Evolutionary conservation across 2,888 invertebrate species (phyloP).

Genomic region (Altica lythri): DNA sequence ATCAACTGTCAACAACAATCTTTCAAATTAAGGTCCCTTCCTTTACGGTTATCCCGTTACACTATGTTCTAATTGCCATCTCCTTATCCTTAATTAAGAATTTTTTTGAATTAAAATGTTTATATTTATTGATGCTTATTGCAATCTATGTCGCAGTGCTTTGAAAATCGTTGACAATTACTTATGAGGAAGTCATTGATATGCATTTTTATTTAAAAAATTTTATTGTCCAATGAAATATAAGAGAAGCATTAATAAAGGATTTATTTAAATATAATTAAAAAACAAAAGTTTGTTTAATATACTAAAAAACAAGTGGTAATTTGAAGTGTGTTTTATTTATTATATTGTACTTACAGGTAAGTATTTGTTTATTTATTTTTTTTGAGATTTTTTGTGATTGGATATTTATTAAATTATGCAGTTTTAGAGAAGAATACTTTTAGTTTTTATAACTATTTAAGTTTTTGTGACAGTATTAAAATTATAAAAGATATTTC

Average conservation of each 20-base stretch:
- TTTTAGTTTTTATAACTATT: too few relatives aligned
- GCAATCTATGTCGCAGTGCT: too few relatives aligned
- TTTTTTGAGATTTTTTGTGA: background rate
- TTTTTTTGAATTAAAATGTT: constrained; percentile 8
- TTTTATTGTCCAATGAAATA: constrained; percentile 50
- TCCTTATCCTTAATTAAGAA: constrained; percentile 1
- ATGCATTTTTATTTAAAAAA: too few relatives aligned
- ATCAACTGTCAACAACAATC: too few relatives aligned
- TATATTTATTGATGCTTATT: constrained; percentile 14
- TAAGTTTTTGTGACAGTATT: too few relatives aligned
- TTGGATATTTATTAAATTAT: background rate
- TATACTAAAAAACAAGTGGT: background rate
- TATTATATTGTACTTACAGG: too few relatives aligned
- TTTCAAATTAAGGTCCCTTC: too few relatives aligned
- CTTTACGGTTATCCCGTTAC: too few relatives aligned
- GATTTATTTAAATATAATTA: constrained; percentile 61
- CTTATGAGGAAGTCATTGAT: too few relatives aligned
- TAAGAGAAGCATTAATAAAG: constrained; percentile 51
- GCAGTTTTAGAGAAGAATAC: background rate
- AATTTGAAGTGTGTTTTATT: background rate
- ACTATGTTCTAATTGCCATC: too few relatives aligned
- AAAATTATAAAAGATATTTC: too few relatives aligned
- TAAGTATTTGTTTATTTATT: background rate
- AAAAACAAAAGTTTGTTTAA: constrained; percentile 50
- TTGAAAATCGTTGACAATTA: too few relatives aligned